These are phyloP conservation scores for Petrolisthes cinctipes DNA, from an alignment of 2,888 invertebrate species.

Conservation along the genomic window DNA sequence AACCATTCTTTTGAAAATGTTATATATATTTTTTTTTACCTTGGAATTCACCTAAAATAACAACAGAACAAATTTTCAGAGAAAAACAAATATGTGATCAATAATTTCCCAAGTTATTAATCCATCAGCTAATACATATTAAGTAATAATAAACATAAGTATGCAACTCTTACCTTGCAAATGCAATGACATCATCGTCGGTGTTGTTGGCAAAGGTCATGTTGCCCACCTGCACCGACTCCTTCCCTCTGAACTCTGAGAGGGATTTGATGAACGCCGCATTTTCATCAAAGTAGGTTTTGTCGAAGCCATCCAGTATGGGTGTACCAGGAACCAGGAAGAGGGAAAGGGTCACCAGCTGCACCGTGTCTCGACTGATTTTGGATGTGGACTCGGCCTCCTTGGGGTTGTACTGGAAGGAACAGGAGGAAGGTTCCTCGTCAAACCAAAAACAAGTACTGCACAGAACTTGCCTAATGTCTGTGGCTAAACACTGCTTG, in stretches of 20 bases:
- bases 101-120: not conserved
- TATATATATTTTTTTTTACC: too few relatives aligned
- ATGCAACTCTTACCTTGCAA: constrained; percentile 36
- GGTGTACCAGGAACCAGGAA: constrained; percentile 61
- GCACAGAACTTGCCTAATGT: too few relatives aligned
- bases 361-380: constrained; percentile 17
- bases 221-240: constrained; percentile 47
- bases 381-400: constrained; percentile 17
- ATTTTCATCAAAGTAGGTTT: constrained; percentile 24
- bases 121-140: not conserved
- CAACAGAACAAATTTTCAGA: too few relatives aligned
- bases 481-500: too few relatives aligned
- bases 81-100: not conserved
- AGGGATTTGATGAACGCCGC: constrained; percentile 26
- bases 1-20: too few relatives aligned
- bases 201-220: constrained; percentile 35
- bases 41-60: too few relatives aligned
- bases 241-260: constrained; percentile 44
- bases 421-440: not conserved
- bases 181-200: constrained; percentile 36
- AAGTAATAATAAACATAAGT: not conserved
- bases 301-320: constrained; percentile 49
- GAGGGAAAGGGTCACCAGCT: constrained; percentile 50
- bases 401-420: constrained; percentile 57
- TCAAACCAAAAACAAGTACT: too few relatives aligned